Evolutionary conservation across 2,888 invertebrate genomes (phyloP).

Genomic region (Drosophila vallismaia): DNA sequence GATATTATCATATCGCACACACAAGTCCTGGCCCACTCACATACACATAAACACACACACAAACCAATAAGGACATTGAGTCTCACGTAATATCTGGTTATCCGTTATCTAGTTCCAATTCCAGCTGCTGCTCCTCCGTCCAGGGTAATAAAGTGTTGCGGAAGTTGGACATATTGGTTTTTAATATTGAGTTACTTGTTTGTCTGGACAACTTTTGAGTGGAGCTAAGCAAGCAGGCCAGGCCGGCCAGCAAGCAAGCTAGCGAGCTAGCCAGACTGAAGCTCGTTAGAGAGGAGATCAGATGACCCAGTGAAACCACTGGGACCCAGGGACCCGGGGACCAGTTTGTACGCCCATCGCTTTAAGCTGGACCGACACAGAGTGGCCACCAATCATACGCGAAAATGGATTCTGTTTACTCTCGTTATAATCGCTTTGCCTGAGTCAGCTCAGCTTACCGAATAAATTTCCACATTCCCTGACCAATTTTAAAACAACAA

Average conservation of each 20-base stretch:
- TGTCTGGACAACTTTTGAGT: conserved; percentile 44
- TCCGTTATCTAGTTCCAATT: conserved; percentile 36
- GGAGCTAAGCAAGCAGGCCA: conserved; percentile 54
- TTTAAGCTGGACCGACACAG: conserved; percentile 6
- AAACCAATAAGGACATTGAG: not conserved
- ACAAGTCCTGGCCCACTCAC: conserved; percentile 2
- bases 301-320: conserved; percentile 21
- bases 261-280: conserved; percentile 1
- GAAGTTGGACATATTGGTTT: conserved; percentile 69
- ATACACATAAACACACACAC: conserved; percentile 4
- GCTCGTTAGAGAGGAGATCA: conserved; percentile 33
- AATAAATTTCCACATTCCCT: conserved; percentile 60
- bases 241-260: conserved; percentile 13
- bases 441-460: conserved; percentile 74
- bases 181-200: conserved; percentile 73
- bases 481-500: conserved; percentile 71
- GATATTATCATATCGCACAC: conserved; percentile 58
- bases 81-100: conserved; percentile 21
- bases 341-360: conserved; percentile 1
- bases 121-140: conserved; percentile 17
- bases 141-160: conserved; percentile 52
- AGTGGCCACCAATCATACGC: conserved; percentile 66
- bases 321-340: not conserved
- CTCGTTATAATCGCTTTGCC: conserved; percentile 74
- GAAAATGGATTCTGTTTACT: conserved; percentile 78